phyloP scores from a whole-genome alignment of 2,888 invertebrate genomes.

The Molorchus minor region DNA sequence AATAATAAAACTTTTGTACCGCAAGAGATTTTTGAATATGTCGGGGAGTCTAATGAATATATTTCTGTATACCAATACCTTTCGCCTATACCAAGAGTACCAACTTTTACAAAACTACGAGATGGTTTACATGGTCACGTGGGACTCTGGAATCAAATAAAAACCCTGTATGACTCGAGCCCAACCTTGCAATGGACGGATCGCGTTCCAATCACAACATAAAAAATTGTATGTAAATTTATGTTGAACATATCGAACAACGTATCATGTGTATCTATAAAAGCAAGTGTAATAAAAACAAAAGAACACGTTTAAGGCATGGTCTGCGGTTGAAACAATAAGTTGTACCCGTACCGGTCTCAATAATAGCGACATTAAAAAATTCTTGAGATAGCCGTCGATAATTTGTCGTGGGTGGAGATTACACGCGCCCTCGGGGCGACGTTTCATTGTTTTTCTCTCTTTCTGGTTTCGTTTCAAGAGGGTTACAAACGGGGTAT shows the following conservation, averaged over 20 bases:
- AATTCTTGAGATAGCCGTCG: constrained; percentile 57
- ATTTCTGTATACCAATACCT: too few relatives aligned
- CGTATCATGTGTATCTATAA: constrained; percentile 18
- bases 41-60: too few relatives aligned
- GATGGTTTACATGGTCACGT: too few relatives aligned
- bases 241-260: constrained; percentile 14
- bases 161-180: too few relatives aligned
- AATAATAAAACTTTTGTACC: too few relatives aligned
- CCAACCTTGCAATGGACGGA: too few relatives aligned
- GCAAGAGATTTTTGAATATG: too few relatives aligned
- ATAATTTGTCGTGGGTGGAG: constrained; percentile 56
- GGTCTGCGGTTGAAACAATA: constrained; percentile 35
- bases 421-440: constrained; percentile 53
- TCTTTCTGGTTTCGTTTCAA: not conserved
- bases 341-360: constrained; percentile 34
- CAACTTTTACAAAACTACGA: too few relatives aligned
- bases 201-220: constrained; percentile 8
- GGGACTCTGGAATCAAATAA: too few relatives aligned
- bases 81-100: too few relatives aligned
- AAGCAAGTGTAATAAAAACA: constrained; percentile 30
- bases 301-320: constrained; percentile 35
- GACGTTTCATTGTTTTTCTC: constrained; percentile 23
- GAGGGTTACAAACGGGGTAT: not conserved
- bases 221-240: constrained; percentile 23
- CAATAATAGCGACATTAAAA: constrained; percentile 60